Evolutionary conservation across 2,797 vertebrate genomes (phyloP).

Genomic region (Lacerta viridis): DNA sequence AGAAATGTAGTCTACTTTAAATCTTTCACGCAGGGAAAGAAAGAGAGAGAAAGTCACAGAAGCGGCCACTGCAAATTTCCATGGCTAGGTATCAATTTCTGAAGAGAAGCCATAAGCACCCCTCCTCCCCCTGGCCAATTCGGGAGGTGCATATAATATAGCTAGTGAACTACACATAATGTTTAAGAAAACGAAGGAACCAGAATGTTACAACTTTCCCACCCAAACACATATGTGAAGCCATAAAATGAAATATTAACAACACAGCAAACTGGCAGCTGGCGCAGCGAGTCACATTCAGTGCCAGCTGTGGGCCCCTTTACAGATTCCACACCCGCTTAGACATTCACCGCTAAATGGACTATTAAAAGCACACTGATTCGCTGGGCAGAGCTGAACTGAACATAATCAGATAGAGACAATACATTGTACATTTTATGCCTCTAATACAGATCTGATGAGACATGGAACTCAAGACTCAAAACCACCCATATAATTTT

Average conservation of each 20-base stretch:
- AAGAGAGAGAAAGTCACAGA: slow-evolving; percentile 67
- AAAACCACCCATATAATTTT: slow-evolving; percentile 47
- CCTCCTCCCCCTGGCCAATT: not conserved
- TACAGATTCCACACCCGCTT: slow-evolving; percentile 61
- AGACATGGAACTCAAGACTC: slow-evolving; percentile 5
- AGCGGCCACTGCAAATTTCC: not conserved
- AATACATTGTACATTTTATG: slow-evolving; percentile 35
- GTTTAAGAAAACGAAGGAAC: slow-evolving; percentile 68
- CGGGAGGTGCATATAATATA: slow-evolving; percentile 35
- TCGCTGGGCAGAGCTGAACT: slow-evolving; percentile 52
- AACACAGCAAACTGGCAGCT: slow-evolving; percentile 71
- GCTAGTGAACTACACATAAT: slow-evolving; percentile 48
- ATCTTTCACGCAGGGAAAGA: slow-evolving; percentile 44
- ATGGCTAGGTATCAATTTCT: slow-evolving; percentile 31
- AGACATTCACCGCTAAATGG: slow-evolving; percentile 62
- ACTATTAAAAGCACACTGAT: slow-evolving; percentile 62
- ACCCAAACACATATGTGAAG: slow-evolving; percentile 72
- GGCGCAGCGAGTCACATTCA: slow-evolving; percentile 43
- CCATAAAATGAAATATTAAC: slow-evolving; percentile 78
- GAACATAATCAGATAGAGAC: slow-evolving; percentile 28
- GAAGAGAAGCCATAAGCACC: slow-evolving; percentile 46
- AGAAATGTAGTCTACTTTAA: slow-evolving; percentile 64
- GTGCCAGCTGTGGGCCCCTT: slow-evolving; percentile 68
- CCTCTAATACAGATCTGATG: slow-evolving; percentile 57
- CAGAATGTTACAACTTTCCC: slow-evolving; percentile 67